Evolutionary conservation across 1,140 invertebrate genomes (phyloP).

Genomic region (Catajapyx aquilonaris): DNA sequence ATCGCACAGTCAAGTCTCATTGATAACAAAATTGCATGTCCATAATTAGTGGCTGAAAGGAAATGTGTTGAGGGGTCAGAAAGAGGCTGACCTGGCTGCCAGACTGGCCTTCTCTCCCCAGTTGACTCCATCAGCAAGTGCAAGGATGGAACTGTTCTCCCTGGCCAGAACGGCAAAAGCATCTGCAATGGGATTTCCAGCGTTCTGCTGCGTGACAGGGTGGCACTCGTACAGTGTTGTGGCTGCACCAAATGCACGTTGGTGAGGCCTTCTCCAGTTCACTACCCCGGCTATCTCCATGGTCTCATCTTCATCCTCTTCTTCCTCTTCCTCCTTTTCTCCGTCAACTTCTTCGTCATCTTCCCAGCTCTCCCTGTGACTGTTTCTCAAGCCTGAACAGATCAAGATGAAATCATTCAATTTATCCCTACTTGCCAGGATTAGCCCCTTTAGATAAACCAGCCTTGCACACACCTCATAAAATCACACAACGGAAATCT

Average conservation of each 20-base stretch:
- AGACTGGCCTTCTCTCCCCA: constrained; percentile 77
- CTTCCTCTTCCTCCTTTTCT: no score
- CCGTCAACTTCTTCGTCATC: constrained; percentile 5
- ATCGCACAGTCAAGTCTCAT: no score
- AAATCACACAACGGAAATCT: no score
- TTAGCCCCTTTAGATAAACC: no score
- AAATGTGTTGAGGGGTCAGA: no score
- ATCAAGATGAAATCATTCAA: no score
- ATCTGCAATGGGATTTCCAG: constrained; percentile 78
- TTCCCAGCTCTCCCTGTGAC: constrained; percentile 14
- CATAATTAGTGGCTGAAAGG: no score
- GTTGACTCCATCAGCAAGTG: constrained; percentile 81
- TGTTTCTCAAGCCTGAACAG: constrained; percentile 18
- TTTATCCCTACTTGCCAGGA: no score
- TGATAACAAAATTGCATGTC: no score
- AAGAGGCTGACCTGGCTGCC: no score
- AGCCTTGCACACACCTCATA: no score
- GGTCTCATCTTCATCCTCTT: no score
- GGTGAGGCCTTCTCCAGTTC: constrained; percentile 41
- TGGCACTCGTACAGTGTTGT: constrained; percentile 59
- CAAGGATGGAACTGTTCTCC: constrained; percentile 55
- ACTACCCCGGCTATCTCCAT: constrained; percentile 36
- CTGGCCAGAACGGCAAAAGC: constrained; percentile 65
- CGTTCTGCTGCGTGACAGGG: constrained; percentile 45
- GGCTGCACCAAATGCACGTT: constrained; percentile 39